These are phyloP conservation scores for Athetis lepigone DNA, from an alignment of 2,888 invertebrate species.

Conservation along the genomic window DNA sequence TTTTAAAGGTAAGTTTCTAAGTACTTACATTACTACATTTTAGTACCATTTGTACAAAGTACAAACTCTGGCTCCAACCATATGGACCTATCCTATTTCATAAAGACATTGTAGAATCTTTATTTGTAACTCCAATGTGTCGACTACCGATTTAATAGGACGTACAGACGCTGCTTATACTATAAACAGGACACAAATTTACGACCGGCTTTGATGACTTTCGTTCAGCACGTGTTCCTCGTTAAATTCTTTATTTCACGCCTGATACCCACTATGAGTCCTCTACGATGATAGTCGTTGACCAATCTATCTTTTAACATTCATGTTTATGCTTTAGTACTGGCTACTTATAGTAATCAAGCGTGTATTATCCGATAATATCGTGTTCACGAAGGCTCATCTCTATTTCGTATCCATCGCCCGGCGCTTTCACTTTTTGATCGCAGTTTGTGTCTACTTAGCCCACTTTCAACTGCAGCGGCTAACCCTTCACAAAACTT, in stretches of 20 bases:
- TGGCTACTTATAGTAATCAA: slow-evolving; percentile 2
- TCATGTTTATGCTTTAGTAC: neutral
- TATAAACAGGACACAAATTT: slow-evolving; percentile 73
- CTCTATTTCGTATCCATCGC: slow-evolving; percentile 27
- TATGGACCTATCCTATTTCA: neutral
- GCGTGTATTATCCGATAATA: slow-evolving; percentile 38
- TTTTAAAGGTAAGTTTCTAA: too few species aligned
- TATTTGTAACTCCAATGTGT: neutral
- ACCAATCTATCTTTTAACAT: slow-evolving; percentile 5
- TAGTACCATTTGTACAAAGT: too few species aligned
- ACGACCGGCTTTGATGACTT: slow-evolving; percentile 69
- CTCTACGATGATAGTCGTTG: slow-evolving; percentile 8
- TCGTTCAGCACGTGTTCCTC: slow-evolving; percentile 69
- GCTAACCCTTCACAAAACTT: slow-evolving; percentile 60
- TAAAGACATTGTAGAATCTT: neutral
- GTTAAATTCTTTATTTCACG: slow-evolving; percentile 67
- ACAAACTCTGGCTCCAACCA: too few species aligned
- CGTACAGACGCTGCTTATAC: slow-evolving; percentile 35
- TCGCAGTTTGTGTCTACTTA: slow-evolving; percentile 58
- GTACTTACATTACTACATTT: too few species aligned
- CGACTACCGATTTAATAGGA: slow-evolving; percentile 26
- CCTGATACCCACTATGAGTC: slow-evolving; percentile 43
- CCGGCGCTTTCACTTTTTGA: slow-evolving; percentile 59
- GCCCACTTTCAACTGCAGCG: slow-evolving; percentile 50
- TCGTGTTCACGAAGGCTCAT: slow-evolving; percentile 29